Evolutionary conservation across 1,140 invertebrate genomes (phyloP).

Genomic region (Babylonia areolata): DNA sequence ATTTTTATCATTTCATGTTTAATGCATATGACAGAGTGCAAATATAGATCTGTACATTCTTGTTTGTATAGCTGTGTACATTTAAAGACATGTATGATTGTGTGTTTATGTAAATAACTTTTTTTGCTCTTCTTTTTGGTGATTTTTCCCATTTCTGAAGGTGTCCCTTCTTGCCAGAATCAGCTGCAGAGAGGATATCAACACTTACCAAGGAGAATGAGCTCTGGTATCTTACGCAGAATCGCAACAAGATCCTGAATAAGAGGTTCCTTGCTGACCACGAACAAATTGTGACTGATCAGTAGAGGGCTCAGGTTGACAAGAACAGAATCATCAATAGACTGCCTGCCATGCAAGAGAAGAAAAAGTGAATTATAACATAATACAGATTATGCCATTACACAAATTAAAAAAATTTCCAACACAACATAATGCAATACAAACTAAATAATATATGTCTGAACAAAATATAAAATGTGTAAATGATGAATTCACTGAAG

Average conservation of each 20-base stretch:
- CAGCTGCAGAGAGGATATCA: background rate
- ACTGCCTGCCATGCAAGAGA: slow-evolving; percentile 40
- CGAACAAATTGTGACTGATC: slow-evolving; percentile 35
- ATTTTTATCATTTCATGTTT: too few relatives aligned
- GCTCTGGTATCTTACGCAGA: slow-evolving; percentile 35
- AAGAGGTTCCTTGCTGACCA: slow-evolving; percentile 40
- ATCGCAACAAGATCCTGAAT: slow-evolving; percentile 37
- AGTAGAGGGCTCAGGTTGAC: slow-evolving; percentile 42
- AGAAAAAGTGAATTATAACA: too few relatives aligned
- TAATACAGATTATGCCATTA: too few relatives aligned
- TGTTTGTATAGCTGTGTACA: background rate
- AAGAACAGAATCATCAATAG: slow-evolving; percentile 36
- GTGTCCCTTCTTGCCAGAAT: too few relatives aligned
- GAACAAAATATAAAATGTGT: too few relatives aligned
- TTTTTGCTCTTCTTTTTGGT: too few relatives aligned
- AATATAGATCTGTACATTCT: background rate
- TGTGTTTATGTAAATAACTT: background rate
- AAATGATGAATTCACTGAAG: too few relatives aligned
- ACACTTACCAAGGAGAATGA: slow-evolving; percentile 49
- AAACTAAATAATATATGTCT: too few relatives aligned
- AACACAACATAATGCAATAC: too few relatives aligned
- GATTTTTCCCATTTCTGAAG: too few relatives aligned
- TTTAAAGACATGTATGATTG: background rate
- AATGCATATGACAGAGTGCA: too few relatives aligned
- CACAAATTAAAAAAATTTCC: too few relatives aligned